Evolutionary conservation across 2,797 vertebrate genomes (phyloP), one percentile per base, ranked within the genome.

Genomic region (Pantherophis vulpinus): DNA sequence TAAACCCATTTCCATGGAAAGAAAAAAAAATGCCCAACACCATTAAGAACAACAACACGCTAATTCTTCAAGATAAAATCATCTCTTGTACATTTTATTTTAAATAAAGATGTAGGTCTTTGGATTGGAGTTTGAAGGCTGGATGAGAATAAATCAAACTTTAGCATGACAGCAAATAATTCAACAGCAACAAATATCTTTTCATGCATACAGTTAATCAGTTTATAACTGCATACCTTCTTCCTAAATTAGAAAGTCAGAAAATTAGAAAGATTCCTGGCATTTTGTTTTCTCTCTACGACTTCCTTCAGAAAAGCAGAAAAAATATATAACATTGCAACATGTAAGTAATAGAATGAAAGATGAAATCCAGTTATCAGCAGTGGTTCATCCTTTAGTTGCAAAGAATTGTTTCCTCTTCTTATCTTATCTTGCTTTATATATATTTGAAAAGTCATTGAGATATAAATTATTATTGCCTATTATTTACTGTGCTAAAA

Each of bases 101-200:
- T 32, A 16, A 32, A 74, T 8, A 70, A 74, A 8, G 4, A 25
- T 83, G 12, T 74, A n/a, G 66, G 0, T 92, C 9, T 87, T 91
- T 74, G 32, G 94, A 86, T 25, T 94, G 86, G 42, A 88, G 10
- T 54, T 58, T 92, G 63, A 91, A 92, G 92, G 63, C 90, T 23
- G 94, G 88, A 91, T 13, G 1, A 27, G 25, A 90, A 92, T 93
- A 96, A 94, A 27, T 7, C 8, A 66, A 66, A 37, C 0, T 37
- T 92, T 74, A 63, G 18, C 89, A 87, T 93, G 7, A 14, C 54
- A 92, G 59, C 11, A 90, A n/a, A 91, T 88, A 74, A 37, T 42
- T 94, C 55, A 95, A 74, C 90, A 92, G 63, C 61, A 92, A 27
- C 14, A 42, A 87, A 86, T 88, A 60, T 56, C 88, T 92, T 74